Percentiles rank a stretch among this genome's conserved stretches.
phyloP scores from a whole-genome alignment of 2,888 invertebrate species.

The Melanophora roralis region DNA sequence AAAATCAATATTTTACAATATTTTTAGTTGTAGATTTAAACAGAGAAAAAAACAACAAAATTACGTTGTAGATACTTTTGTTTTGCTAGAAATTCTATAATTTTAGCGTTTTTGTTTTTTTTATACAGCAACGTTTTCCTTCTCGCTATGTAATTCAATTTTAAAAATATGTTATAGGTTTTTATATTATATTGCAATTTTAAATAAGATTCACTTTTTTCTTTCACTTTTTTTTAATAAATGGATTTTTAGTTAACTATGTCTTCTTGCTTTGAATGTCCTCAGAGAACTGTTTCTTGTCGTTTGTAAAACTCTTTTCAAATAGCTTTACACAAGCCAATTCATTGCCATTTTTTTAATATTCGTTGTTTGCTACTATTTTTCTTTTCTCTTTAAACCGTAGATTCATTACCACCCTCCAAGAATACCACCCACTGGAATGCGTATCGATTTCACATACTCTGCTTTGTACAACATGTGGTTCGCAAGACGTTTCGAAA shows the following conservation, averaged over 20 bases:
- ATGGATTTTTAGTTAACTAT: conserved; percentile 18
- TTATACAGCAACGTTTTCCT: conserved; percentile 4
- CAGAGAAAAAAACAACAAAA: conserved; percentile 22
- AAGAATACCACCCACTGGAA: conserved; percentile 52
- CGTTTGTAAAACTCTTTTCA: conserved; percentile 54
- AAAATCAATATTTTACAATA: conserved; percentile 54
- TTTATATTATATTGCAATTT: neutral
- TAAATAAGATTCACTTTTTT: conserved; percentile 45
- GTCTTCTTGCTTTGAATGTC: conserved; percentile 60
- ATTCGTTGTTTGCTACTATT: neutral
- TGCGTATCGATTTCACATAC: conserved; percentile 46
- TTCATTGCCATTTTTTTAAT: conserved; percentile 38
- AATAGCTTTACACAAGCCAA: conserved; percentile 58
- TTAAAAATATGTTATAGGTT: neutral
- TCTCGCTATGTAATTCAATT: conserved; percentile 5
- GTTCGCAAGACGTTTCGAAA: neutral
- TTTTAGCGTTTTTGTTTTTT: neutral
- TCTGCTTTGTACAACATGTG: conserved; percentile 17
- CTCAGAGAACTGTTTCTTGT: conserved; percentile 61
- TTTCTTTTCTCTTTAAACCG: conserved; percentile 29
- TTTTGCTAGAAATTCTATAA: conserved; percentile 3
- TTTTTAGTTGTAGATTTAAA: conserved; percentile 2
- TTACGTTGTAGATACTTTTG: conserved; percentile 12
- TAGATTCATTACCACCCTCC: conserved; percentile 43
- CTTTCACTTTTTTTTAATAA: conserved; percentile 35